Percentiles rank a stretch among this genome's conserved stretches.
Evolutionary conservation across 2,888 invertebrate genomes (phyloP).

Genomic region (Epinotia brunnichana): DNA sequence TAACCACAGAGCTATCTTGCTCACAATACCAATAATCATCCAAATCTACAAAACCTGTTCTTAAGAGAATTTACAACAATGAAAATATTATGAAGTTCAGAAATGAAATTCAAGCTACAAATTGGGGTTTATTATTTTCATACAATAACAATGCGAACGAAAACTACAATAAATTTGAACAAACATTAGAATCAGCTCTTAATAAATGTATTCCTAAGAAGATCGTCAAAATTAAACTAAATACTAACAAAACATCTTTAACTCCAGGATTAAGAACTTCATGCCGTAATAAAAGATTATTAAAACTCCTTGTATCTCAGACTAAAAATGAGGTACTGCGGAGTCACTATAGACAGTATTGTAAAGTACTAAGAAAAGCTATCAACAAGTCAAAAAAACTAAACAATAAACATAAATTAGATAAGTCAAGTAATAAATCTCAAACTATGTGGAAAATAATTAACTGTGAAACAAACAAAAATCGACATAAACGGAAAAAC

Average conservation of each 20-base stretch:
- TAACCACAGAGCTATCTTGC: constrained; percentile 18
- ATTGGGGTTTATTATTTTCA: neutral
- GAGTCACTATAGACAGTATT: too few relatives aligned
- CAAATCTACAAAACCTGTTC: neutral
- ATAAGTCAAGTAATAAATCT: neutral
- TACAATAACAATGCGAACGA: neutral
- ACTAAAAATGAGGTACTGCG: too few relatives aligned
- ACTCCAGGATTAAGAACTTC: too few relatives aligned
- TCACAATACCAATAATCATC: neutral
- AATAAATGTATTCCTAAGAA: constrained; percentile 10
- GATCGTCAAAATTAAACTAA: neutral
- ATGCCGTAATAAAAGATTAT: too few relatives aligned
- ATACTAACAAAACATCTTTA: too few relatives aligned
- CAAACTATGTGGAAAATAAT: neutral
- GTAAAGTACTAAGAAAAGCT: too few relatives aligned
- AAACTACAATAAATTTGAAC: neutral
- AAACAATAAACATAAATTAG: too few relatives aligned
- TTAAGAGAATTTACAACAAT: neutral
- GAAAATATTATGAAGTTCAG: constrained; percentile 3
- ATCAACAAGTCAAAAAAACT: too few relatives aligned
- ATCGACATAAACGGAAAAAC: neutral
- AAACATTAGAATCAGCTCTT: neutral
- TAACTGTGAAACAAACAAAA: neutral
- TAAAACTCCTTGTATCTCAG: too few relatives aligned
- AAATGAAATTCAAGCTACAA: neutral